Evolutionary conservation across 1,140 invertebrate species (phyloP).

Genomic region (Tachypleus tridentatus): DNA sequence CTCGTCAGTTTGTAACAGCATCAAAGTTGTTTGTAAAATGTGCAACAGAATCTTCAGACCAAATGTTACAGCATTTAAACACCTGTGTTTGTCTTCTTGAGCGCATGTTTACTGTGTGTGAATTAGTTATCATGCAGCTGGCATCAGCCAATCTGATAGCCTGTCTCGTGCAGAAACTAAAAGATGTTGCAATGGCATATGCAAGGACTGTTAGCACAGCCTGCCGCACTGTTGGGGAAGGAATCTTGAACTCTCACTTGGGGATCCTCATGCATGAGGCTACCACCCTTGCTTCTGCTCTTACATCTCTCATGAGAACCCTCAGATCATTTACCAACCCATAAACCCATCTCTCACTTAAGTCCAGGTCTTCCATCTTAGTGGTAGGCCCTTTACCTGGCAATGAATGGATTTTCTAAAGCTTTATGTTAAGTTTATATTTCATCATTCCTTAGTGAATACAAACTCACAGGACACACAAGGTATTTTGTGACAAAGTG

Average conservation of each 20-base stretch:
- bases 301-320: slow-evolving; percentile 64
- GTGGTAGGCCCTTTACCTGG: too few relatives aligned
- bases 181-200: slow-evolving; percentile 64
- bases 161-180: slow-evolving; percentile 62
- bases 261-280: slow-evolving; percentile 50
- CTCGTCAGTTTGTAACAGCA: slow-evolving; percentile 63
- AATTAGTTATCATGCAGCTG: slow-evolving; percentile 55
- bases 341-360: not conserved
- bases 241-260: slow-evolving; percentile 39
- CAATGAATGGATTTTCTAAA: too few relatives aligned
- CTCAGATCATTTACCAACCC: slow-evolving; percentile 55
- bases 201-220: slow-evolving; percentile 38
- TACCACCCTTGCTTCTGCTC: slow-evolving; percentile 61
- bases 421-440: too few relatives aligned
- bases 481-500: too few relatives aligned
- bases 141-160: slow-evolving; percentile 61
- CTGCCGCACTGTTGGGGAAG: slow-evolving; percentile 30
- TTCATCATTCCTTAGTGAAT: too few relatives aligned
- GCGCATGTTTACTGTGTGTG: slow-evolving; percentile 45
- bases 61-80: slow-evolving; percentile 49
- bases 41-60: slow-evolving; percentile 47
- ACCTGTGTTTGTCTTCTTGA: slow-evolving; percentile 55
- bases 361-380: too few relatives aligned
- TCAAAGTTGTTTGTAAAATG: slow-evolving; percentile 69
- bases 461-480: too few relatives aligned